Conservation (phyloP, 2,113 vertebrate species). For the Upupa epops region DNA sequence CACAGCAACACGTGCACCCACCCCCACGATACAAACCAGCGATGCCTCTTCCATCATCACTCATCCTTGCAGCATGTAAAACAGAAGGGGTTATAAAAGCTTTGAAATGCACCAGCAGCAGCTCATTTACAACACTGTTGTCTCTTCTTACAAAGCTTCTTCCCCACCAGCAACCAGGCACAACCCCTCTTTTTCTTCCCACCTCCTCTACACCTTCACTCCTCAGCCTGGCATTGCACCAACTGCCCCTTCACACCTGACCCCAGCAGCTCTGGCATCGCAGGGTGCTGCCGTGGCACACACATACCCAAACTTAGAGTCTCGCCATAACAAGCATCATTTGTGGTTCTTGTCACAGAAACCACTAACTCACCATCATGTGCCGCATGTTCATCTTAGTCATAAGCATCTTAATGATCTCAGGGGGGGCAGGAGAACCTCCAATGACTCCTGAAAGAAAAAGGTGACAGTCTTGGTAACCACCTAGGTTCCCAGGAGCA, state of each 20-base stretch:
- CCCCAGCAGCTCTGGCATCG: neutral
- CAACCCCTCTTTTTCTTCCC: neutral
- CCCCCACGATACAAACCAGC: neutral
- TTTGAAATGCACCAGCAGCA: neutral
- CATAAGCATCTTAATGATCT: slow-evolving; percentile 76
- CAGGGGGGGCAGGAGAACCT: slow-evolving; percentile 85
- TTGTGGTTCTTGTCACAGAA: neutral
- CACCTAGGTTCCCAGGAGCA: neutral
- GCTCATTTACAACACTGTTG: neutral
- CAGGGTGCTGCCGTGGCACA: accelerated
- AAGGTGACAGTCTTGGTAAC: neutral
- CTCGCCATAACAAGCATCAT: neutral
- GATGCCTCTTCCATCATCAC: neutral
- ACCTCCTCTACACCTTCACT: neutral
- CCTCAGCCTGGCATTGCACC: neutral
- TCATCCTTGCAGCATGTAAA: neutral
- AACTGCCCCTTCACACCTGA: accelerated
- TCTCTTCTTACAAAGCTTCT: neutral
- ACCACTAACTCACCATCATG: slow-evolving; percentile 79
- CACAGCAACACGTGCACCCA: neutral
- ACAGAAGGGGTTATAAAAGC: neutral
- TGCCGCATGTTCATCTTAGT: slow-evolving; percentile 76
- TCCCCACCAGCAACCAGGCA: neutral
- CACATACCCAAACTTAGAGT: neutral
- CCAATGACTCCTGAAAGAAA: slow-evolving; percentile 80